These are phyloP conservation scores for Pocillopora grandis DNA, from an alignment of 92 coral and sea anemone genomes.

Conservation along the genomic window DNA sequence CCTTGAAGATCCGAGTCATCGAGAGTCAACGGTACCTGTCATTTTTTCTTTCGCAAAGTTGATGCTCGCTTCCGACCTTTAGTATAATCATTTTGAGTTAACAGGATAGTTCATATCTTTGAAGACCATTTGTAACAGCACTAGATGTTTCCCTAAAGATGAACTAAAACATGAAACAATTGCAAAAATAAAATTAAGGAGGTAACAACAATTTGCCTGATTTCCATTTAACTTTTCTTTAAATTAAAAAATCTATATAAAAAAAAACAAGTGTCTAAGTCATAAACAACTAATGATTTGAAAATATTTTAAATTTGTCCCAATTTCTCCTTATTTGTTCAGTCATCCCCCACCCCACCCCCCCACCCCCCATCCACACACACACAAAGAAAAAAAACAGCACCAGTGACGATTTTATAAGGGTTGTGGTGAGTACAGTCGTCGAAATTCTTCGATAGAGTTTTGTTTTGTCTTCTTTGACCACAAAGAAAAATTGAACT, in stretches of 20 bases:
- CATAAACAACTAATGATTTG: not conserved
- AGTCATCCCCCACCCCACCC: too few relatives aligned
- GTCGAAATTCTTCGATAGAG: not conserved
- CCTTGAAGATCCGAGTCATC: too few relatives aligned
- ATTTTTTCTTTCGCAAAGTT: too few relatives aligned
- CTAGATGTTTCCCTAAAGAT: not conserved
- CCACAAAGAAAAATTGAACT: not conserved
- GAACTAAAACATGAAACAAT: too few relatives aligned
- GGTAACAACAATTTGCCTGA: not conserved
- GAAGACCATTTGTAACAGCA: not conserved
- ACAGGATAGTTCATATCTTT: not conserved
- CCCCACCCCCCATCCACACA: too few relatives aligned
- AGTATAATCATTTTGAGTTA: too few relatives aligned
- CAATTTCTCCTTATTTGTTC: too few relatives aligned
- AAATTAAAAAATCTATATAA: not conserved
- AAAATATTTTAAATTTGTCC: too few relatives aligned
- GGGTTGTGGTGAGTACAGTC: not conserved
- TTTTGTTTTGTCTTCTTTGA: not conserved
- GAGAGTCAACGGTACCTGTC: too few relatives aligned
- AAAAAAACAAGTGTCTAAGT: not conserved
- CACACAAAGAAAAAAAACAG: too few relatives aligned
- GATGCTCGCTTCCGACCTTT: too few relatives aligned
- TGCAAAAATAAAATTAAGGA: too few relatives aligned
- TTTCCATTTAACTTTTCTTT: not conserved
- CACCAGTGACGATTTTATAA: not conserved